Conservation (phyloP, 1,140 invertebrate genomes). For the Homalodisca vitripennis region DNA sequence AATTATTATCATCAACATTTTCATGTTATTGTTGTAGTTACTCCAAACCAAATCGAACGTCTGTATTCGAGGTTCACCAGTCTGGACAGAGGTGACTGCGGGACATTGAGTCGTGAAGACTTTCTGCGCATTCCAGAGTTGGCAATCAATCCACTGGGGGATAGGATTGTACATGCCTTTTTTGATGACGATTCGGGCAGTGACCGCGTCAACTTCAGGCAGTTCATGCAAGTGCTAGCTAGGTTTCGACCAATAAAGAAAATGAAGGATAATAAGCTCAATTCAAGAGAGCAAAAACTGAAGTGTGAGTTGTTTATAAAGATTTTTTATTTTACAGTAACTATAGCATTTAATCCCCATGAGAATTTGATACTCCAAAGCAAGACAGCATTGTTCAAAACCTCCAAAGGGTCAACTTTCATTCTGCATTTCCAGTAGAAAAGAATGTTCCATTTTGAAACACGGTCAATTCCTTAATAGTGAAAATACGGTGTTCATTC, state of each 20-base stretch:
- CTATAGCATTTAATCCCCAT: too few relatives aligned
- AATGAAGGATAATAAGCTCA: conserved; percentile 84
- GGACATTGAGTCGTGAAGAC: conserved; percentile 79
- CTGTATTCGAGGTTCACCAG: not conserved
- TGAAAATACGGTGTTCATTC: too few relatives aligned
- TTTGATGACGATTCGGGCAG: conserved; percentile 76
- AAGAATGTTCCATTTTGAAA: too few relatives aligned
- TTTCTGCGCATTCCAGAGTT: conserved; percentile 94
- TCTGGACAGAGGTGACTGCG: not conserved
- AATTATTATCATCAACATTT: not conserved
- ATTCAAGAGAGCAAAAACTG: conserved; percentile 94
- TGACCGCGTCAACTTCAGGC: conserved; percentile 94
- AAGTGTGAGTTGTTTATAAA: conserved; percentile 86
- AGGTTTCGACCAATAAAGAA: conserved; percentile 94
- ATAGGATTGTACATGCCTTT: conserved; percentile 97
- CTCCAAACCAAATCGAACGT: not conserved
- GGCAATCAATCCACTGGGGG: conserved; percentile 94
- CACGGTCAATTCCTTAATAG: too few relatives aligned
- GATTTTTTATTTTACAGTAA: too few relatives aligned
- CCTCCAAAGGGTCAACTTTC: too few relatives aligned
- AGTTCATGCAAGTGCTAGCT: conserved; percentile 96
- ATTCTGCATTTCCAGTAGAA: too few relatives aligned
- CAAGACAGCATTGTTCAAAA: too few relatives aligned
- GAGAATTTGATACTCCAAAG: too few relatives aligned
- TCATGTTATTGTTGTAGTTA: not conserved